These are phyloP conservation scores for Campoplex nolae DNA, from an alignment of 2,888 invertebrate genomes.

Conservation along the genomic window DNA sequence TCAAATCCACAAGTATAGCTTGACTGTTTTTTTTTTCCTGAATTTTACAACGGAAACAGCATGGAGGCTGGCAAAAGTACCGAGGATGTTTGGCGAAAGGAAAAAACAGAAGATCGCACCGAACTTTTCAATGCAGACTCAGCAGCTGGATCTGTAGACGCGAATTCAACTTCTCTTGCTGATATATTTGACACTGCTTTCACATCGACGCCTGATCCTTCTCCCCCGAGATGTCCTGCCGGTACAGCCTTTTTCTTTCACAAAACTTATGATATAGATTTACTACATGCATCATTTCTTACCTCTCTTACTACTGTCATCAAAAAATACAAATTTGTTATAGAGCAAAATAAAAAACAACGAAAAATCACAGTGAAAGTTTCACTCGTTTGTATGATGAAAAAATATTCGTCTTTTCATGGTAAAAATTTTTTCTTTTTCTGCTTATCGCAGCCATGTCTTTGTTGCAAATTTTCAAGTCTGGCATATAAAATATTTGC, in stretches of 20 bases:
- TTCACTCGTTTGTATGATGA: background rate
- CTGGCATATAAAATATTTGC: background rate
- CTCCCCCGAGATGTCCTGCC: constrained; percentile 81
- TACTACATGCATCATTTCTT: background rate
- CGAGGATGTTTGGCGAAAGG: constrained; percentile 80
- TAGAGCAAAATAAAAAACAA: background rate
- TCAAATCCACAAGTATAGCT: background rate
- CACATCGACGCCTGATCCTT: constrained; percentile 86
- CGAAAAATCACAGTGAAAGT: background rate
- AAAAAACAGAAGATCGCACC: constrained; percentile 77
- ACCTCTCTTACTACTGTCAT: no score
- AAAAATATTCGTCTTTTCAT: background rate
- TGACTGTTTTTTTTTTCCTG: background rate
- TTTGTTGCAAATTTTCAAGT: background rate
- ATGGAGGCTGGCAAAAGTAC: constrained; percentile 81
- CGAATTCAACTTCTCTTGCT: constrained; percentile 85
- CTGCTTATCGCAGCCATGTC: background rate
- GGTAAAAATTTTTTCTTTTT: background rate
- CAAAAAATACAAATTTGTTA: background rate
- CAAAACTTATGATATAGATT: background rate
- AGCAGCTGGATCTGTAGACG: constrained; percentile 76
- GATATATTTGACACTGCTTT: constrained; percentile 89
- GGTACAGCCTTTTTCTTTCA: constrained; percentile 72
- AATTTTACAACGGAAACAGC: constrained; percentile 62
- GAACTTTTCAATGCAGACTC: constrained; percentile 78